Base-by-base conservation (phyloP, 2,797 vertebrate genomes). In the Tapirus indicus region DNA sequence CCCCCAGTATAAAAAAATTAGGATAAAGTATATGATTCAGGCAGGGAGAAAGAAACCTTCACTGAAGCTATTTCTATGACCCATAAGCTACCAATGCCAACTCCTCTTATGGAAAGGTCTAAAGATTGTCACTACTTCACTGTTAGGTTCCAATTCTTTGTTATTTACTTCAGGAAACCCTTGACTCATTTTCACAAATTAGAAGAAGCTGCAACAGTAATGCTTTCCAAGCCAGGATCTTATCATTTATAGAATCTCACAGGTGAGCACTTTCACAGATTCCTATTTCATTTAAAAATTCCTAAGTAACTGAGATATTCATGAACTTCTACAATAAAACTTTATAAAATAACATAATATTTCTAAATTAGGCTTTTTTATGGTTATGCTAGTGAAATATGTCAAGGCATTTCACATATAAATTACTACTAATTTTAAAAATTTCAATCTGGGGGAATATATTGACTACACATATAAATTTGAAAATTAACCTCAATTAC, bases 211-310 rank as follows among this genome's bases (percentile, higher is more conserved):
- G 9, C 2, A 96, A 74, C 32, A 94, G 21, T 54, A 89, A 96
- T 54, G 25, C 23, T 92, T 97, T 85, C 69, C 52, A 75, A 94
- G 17, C 54, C 41, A 94, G 44, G 62, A 64, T 79, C 25, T 66
- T 0, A 88, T 29, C 32, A 96, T 80, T 62, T 56, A 49, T 25
- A 79, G 25, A 85, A 79, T 79, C 64, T 94, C 58, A 89, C 18
- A 88, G 27, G 23, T 60, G 6, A 83, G 23, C 20, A 77, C 18
- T 94, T 92, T 52, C 47, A 85, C 13, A 92, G 60, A 92, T 68
- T 94, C 20, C 9, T 74, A 71, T 52, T 88, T 94, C 47, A 79
- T 64, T 93, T 93, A 91, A 86, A 95, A 95, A 92, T 71, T n/a
- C 78, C 91, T 69, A 94, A 3, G 38, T 94, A 97, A 54, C 49